Percentiles rank a stretch among this genome's conserved stretches.
These are phyloP conservation scores for Heteropelma amictum DNA, from an alignment of 2,888 invertebrate species.

Conservation along the genomic window DNA sequence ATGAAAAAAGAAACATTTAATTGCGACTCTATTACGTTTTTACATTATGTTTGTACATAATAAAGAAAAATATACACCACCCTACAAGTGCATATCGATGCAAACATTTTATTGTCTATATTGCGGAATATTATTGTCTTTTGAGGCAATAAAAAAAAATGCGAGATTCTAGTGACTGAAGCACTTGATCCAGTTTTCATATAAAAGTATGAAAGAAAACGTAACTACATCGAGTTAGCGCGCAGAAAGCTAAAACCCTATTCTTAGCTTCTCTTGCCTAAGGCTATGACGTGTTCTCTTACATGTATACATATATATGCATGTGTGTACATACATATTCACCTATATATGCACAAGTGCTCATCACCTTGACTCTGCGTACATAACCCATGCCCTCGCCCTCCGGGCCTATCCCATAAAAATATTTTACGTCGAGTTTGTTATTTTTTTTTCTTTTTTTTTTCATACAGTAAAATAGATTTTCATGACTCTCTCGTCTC, in stretches of 20 bases:
- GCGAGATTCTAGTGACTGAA: not conserved
- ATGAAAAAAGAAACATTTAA: no score
- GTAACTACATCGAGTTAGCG: not conserved
- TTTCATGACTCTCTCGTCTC: conserved; percentile 48
- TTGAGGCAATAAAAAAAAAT: not conserved
- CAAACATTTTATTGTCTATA: no score
- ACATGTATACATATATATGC: not conserved
- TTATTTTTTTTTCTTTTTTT: conserved; percentile 12
- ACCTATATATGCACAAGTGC: conserved; percentile 3
- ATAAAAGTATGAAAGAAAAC: not conserved
- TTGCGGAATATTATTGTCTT: not conserved
- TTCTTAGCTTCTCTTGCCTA: conserved; percentile 41
- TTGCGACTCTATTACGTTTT: no score
- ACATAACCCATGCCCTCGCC: conserved; percentile 7
- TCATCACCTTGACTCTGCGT: conserved; percentile 23
- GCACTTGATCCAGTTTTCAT: not conserved
- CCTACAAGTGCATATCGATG: no score
- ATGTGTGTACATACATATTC: no score
- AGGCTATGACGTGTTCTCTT: conserved; percentile 27
- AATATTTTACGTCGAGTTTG: conserved; percentile 46
- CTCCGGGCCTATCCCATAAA: conserved; percentile 46
- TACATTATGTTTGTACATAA: no score
- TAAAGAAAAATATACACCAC: no score
- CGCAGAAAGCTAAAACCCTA: conserved; percentile 22
- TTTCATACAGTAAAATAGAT: conserved; percentile 48